Percentiles rank a stretch among this genome's conserved stretches.
Evolutionary conservation across 2,113 vertebrate species (phyloP).

Genomic region (Phrynocephalus versicolor): DNA sequence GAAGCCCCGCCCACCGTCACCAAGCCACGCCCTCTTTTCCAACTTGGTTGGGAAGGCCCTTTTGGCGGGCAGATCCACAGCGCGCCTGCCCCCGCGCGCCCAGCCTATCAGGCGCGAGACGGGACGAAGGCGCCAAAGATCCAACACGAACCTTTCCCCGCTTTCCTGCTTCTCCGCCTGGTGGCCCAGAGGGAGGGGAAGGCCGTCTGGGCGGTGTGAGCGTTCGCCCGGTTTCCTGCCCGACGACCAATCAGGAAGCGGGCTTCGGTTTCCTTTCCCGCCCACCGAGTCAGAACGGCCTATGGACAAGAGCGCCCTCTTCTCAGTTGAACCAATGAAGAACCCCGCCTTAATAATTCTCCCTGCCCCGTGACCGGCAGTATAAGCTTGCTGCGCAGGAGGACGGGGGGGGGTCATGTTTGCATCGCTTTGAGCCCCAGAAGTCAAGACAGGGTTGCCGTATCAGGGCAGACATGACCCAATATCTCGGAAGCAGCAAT

Average conservation of each 20-base stretch:
- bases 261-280: rapidly evolving
- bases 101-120: neutral
- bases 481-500: rapidly evolving
- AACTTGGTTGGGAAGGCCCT: neutral
- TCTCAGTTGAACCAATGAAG: rapidly evolving
- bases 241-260: neutral
- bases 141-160: neutral
- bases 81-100: neutral
- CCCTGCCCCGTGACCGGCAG: rapidly evolving
- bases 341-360: neutral
- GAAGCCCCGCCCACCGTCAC: neutral
- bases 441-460: too few relatives aligned
- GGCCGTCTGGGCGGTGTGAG: too few relatives aligned
- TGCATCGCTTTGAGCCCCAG: neutral
- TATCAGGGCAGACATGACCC: neutral
- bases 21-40: too few relatives aligned
- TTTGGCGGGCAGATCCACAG: neutral
- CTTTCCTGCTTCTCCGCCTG: too few relatives aligned
- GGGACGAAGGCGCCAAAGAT: neutral
- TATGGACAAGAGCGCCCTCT: neutral
- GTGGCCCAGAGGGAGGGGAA: neutral
- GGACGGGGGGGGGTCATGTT: rapidly evolving
- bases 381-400: neutral
- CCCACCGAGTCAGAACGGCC: rapidly evolving
- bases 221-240: rapidly evolving